A percentile compares a stretch with the other conserved stretches of the same genome.
phyloP scores from a whole-genome alignment of 2,888 invertebrate species.

The Campopleginae sp. region DNA sequence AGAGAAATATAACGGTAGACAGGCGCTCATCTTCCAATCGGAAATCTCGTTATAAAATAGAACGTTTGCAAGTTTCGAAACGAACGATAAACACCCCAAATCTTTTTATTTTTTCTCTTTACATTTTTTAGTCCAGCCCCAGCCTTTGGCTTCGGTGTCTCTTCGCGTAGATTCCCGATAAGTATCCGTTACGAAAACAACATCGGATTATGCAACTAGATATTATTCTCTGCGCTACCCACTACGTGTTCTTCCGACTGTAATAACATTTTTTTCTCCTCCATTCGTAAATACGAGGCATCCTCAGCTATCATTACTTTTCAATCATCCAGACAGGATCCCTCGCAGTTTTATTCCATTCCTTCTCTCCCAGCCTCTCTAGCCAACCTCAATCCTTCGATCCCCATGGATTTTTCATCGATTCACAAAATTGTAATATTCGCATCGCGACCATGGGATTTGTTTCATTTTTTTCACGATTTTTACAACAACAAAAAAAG shows the following conservation, averaged over 20 bases:
- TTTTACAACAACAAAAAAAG: too few relatives aligned
- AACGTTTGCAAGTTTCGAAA: slow-evolving; percentile 38
- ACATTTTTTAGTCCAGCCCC: background rate
- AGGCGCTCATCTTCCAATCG: slow-evolving; percentile 16
- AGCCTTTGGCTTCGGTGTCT: slow-evolving; percentile 60
- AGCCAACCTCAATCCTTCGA: background rate
- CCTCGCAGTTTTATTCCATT: background rate
- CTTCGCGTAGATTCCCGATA: slow-evolving; percentile 49
- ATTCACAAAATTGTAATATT: background rate
- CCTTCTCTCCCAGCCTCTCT: background rate
- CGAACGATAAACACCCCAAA: slow-evolving; percentile 22
- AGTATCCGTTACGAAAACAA: slow-evolving; percentile 46
- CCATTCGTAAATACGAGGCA: slow-evolving; percentile 2
- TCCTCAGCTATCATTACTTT: background rate
- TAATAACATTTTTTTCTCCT: slow-evolving; percentile 19
- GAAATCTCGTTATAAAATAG: slow-evolving; percentile 16
- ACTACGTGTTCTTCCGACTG: slow-evolving; percentile 25
- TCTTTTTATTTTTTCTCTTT: background rate
- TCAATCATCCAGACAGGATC: background rate
- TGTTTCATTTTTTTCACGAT: background rate
- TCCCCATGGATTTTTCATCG: background rate
- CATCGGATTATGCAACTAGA: slow-evolving; percentile 50
- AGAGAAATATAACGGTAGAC: slow-evolving; percentile 12
- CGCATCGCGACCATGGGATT: background rate
- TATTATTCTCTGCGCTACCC: background rate